Evolutionary conservation across 1,140 invertebrate genomes (phyloP).

Genomic region (Arctopsyche grandis): DNA sequence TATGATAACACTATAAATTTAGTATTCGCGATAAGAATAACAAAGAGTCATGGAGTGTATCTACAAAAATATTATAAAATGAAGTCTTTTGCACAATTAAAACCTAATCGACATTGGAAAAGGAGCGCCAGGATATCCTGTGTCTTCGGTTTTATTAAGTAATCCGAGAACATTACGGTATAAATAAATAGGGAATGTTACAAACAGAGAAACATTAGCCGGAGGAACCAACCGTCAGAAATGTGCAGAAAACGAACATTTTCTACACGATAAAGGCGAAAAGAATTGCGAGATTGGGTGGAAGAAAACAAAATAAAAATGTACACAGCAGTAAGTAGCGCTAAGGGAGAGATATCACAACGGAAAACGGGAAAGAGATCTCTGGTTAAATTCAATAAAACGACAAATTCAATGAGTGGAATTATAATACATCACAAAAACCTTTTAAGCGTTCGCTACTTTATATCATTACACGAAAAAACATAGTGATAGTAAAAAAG

Average conservation of each 20-base stretch:
- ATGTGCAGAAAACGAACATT: constrained; percentile 25
- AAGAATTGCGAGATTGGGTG: constrained; percentile 11
- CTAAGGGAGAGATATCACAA: constrained; percentile 15
- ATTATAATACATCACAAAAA: constrained; percentile 19
- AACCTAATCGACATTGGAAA: neutral
- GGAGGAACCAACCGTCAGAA: neutral
- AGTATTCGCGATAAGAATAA: too few relatives aligned
- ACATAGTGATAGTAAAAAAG: neutral
- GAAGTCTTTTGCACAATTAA: constrained; percentile 20
- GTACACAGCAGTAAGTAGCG: constrained; percentile 6
- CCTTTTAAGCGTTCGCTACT: neutral
- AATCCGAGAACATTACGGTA: neutral
- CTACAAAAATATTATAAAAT: too few relatives aligned
- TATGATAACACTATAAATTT: too few relatives aligned
- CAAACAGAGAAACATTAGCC: constrained; percentile 18
- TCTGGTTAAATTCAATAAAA: constrained; percentile 26
- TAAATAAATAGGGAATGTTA: constrained; percentile 27
- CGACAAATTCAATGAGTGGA: constrained; percentile 23
- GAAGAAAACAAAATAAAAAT: constrained; percentile 18
- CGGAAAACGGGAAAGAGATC: constrained; percentile 1
- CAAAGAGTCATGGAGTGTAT: too few relatives aligned
- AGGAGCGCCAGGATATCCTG: neutral
- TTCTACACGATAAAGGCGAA: constrained; percentile 22
- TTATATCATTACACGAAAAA: neutral
- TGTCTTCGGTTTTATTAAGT: neutral